Conservation (phyloP, 2,888 invertebrate species). For the Metacarcinus magister region DNA sequence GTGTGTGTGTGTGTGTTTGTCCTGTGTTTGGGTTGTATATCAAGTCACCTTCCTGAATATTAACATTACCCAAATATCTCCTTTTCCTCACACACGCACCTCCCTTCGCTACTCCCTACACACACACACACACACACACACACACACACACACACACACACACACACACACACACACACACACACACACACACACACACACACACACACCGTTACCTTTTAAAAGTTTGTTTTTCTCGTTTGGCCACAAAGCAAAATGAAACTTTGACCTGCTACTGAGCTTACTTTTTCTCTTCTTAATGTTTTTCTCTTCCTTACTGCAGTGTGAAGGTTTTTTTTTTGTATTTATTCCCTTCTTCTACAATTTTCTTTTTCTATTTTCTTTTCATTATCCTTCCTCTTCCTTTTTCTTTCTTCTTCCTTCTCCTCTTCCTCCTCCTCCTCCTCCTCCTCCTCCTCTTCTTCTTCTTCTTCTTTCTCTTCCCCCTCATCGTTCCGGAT, state of each 20-base stretch:
- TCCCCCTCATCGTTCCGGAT: not conserved
- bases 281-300: not conserved
- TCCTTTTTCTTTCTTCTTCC: not conserved
- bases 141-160: too few relatives aligned
- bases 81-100: not conserved
- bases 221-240: too few relatives aligned
- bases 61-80: not conserved
- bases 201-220: too few relatives aligned
- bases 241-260: too few relatives aligned
- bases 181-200: too few relatives aligned
- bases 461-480: not conserved
- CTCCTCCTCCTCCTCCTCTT: not conserved
- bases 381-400: not conserved
- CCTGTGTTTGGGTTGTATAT: not conserved
- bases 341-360: not conserved
- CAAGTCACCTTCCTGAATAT: not conserved
- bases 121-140: too few relatives aligned
- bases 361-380: not conserved
- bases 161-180: too few relatives aligned
- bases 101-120: too few relatives aligned
- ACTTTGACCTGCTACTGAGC: too few relatives aligned
- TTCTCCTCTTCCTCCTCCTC: not conserved
- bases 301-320: not conserved
- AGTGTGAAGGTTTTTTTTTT: not conserved
- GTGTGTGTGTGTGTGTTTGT: not conserved